Conservation (phyloP, 2,113 vertebrate species). For the Xenus cinereus region DNA sequence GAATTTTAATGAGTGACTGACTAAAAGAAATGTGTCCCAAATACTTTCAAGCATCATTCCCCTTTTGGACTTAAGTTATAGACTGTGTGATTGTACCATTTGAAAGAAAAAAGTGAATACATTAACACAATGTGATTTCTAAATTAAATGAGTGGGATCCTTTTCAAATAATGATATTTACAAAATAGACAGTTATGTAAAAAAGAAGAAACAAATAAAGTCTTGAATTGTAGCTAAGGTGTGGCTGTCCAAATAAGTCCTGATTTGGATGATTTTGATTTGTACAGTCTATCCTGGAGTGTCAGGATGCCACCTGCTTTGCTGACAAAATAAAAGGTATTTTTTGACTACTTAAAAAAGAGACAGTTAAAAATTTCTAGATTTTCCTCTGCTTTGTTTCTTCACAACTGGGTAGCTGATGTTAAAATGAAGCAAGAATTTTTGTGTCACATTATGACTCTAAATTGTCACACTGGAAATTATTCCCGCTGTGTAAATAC, state of each 20-base stretch:
- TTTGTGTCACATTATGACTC: accelerated
- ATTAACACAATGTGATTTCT: background rate
- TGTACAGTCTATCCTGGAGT: background rate
- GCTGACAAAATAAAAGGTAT: background rate
- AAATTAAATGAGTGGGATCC: background rate
- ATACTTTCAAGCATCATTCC: background rate
- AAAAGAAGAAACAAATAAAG: background rate
- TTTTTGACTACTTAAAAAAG: background rate
- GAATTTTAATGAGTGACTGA: background rate
- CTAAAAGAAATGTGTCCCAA: background rate
- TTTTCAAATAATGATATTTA: background rate
- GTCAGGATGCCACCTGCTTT: background rate
- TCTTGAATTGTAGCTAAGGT: background rate
- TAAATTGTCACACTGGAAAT: background rate
- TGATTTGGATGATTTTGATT: background rate
- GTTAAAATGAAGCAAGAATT: background rate
- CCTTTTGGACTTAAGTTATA: background rate
- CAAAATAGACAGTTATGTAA: background rate
- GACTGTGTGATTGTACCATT: accelerated
- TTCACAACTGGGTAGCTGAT: background rate
- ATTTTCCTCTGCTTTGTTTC: background rate
- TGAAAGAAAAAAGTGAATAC: background rate
- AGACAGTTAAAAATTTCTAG: accelerated
- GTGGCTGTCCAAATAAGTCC: background rate
- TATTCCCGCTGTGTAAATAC: background rate